A percentile compares a stretch with the other conserved stretches of the same genome.
phyloP scores from a whole-genome alignment of 2,797 vertebrate species.

The Moxostoma hubbsi region DNA sequence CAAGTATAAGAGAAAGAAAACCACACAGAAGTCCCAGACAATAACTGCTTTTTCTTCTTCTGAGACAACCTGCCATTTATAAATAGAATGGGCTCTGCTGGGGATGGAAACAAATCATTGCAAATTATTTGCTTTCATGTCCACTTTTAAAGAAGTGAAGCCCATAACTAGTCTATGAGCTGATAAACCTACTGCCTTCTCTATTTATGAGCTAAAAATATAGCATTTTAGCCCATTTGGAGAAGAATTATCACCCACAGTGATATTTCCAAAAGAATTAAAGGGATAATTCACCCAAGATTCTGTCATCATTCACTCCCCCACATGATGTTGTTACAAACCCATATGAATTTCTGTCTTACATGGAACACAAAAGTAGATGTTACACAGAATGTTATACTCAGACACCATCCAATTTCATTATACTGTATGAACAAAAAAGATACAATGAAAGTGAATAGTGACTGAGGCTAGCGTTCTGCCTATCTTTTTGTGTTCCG shows the following conservation, averaged over 20 bases:
- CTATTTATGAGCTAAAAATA: not conserved
- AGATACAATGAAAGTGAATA: no score
- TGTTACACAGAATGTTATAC: no score
- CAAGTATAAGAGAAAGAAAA: conserved; percentile 14
- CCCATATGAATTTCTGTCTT: no score
- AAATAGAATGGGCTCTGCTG: conserved; percentile 27
- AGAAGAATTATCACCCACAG: not conserved
- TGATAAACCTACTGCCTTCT: not conserved
- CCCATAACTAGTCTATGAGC: not conserved
- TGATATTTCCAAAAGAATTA: not conserved
- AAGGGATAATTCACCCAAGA: not conserved
- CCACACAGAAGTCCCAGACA: not conserved
- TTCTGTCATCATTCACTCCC: no score
- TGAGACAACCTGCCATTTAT: conserved; percentile 23
- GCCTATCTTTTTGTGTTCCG: no score
- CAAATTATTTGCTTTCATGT: conserved; percentile 30
- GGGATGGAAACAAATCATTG: conserved; percentile 3
- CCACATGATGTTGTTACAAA: no score
- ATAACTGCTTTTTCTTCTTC: conserved; percentile 6
- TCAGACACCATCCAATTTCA: no score
- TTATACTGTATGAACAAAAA: no score
- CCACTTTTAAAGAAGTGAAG: not conserved
- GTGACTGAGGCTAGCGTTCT: no score
- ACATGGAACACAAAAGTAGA: no score
- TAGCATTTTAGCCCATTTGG: not conserved